Conservation (phyloP, 2,113 vertebrate species). For the Grammomys dolichurus region DNA sequence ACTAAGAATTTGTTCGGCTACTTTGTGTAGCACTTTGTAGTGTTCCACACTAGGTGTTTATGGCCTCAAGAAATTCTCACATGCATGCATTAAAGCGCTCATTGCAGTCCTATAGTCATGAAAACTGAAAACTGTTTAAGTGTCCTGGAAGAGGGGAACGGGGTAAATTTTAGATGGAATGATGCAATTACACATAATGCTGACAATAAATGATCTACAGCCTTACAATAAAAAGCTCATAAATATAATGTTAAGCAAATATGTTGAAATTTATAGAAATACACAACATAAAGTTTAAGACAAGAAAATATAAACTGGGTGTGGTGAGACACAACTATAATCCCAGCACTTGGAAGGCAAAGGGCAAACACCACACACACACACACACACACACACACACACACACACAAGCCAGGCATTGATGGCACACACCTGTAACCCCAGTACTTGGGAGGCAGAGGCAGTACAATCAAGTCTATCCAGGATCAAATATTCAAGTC, state of each 20-base stretch:
- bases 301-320: not conserved
- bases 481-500: not conserved
- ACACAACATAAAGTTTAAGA: conserved; percentile 34
- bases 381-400: not conserved
- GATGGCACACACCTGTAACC: not conserved
- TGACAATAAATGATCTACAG: conserved; percentile 34
- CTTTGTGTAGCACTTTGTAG: conserved; percentile 18
- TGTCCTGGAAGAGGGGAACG: not conserved
- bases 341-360: not conserved
- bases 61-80: conserved; percentile 19
- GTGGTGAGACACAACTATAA: not conserved
- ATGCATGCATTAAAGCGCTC: not conserved
- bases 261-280: not conserved
- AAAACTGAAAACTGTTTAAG: conserved; percentile 26
- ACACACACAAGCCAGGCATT: not conserved
- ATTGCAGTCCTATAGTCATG: not conserved
- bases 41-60: conserved; percentile 27
- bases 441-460: not conserved
- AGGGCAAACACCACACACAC: not conserved
- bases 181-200: not conserved
- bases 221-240: not conserved
- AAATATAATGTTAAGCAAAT: conserved; percentile 4
- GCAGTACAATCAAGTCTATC: not conserved
- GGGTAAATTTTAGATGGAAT: not conserved
- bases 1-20: conserved; percentile 27